A percentile compares a stretch with the other conserved stretches of the same genome.
Evolutionary conservation across 2,888 invertebrate genomes (phyloP).

Genomic region (Melinopterus prodromus): DNA sequence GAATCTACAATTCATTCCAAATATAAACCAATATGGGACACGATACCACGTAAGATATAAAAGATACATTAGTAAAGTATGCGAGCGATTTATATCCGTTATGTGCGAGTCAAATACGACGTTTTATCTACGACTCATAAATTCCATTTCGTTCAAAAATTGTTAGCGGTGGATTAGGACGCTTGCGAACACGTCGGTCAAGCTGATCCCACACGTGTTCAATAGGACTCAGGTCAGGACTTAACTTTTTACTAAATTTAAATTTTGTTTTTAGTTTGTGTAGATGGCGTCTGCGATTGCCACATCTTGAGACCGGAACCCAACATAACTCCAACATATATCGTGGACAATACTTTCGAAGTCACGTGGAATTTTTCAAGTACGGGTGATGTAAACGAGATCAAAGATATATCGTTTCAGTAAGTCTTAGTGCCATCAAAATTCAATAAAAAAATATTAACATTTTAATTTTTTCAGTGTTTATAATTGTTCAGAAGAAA

Average conservation of each 20-base stretch:
- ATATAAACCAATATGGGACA: conserved; percentile 11
- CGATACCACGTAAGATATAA: conserved; percentile 18
- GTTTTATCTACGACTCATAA: too few species aligned
- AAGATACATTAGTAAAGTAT: too few species aligned
- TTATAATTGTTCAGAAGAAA: not conserved
- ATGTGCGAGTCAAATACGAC: too few species aligned
- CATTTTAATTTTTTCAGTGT: not conserved
- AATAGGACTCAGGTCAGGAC: too few species aligned
- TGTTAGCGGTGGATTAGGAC: too few species aligned
- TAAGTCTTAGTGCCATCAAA: not conserved
- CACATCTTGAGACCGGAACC: conserved; percentile 23
- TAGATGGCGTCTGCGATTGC: conserved; percentile 27
- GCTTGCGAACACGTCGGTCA: too few species aligned
- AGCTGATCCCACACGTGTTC: too few species aligned
- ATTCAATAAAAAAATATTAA: too few species aligned
- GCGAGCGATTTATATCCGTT: too few species aligned
- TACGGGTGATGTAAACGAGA: conserved; percentile 9
- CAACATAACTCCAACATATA: not conserved
- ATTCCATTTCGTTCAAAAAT: too few species aligned
- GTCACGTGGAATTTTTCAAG: not conserved
- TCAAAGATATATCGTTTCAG: conserved; percentile 26
- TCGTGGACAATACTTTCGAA: not conserved
- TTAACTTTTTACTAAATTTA: too few species aligned
- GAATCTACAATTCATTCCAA: not conserved
- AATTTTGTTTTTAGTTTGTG: conserved; percentile 21